Conservation (phyloP, 2,113 vertebrate species). For the Gila orcuttii region DNA sequence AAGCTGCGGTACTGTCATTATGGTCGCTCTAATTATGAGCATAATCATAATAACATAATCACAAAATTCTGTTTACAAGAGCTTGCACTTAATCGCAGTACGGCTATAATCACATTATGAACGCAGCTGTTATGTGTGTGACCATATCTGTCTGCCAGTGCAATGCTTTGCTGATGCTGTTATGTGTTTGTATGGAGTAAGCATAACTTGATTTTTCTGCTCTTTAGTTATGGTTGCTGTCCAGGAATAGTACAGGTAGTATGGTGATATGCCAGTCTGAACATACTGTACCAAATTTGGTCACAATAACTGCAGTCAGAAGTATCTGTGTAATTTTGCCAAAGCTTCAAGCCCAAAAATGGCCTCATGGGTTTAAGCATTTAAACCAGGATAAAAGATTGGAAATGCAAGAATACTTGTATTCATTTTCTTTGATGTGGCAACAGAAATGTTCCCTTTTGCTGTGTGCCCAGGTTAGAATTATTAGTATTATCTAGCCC, state of each 20-base stretch:
- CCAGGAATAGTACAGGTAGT: neutral
- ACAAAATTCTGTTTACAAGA: neutral
- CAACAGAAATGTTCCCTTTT: neutral
- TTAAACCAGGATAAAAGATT: neutral
- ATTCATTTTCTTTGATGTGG: neutral
- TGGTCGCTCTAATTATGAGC: neutral
- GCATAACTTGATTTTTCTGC: neutral
- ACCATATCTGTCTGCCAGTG: neutral
- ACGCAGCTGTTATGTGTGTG: neutral
- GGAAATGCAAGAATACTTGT: neutral
- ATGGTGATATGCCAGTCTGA: neutral
- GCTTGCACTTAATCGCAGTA: neutral
- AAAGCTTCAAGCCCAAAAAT: neutral
- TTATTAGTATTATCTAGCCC: neutral
- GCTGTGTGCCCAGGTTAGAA: neutral
- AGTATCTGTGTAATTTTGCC: neutral
- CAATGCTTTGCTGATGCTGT: neutral
- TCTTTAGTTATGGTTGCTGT: neutral
- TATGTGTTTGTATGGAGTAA: neutral
- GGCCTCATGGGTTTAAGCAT: neutral
- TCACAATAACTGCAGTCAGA: neutral
- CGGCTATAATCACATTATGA: neutral
- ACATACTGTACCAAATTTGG: neutral
- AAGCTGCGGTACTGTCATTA: neutral
- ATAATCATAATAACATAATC: constrained; percentile 8